Base-by-base conservation (phyloP, 2,113 vertebrate species). In the Perognathus longimembris region DNA sequence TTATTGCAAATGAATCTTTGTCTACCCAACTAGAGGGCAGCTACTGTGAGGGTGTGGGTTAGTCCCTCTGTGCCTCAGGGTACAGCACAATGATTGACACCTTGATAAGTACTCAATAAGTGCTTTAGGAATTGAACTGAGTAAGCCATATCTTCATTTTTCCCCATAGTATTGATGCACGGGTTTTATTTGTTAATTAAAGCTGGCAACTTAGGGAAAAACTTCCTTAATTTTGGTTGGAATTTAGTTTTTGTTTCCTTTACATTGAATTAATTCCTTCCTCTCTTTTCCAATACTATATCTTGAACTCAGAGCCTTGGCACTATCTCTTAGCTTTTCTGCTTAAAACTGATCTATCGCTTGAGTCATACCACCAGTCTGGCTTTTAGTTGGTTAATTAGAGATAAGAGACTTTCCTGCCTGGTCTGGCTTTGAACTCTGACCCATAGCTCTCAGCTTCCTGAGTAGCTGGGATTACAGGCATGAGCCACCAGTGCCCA, bases 151-250 rank as follows among this genome's bases (percentile, higher is more conserved):
- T n/a, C 7, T 88, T 82, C n/a, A 14, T 20, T 15, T 79, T 88
- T 88, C 80, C 45, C 2, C 11, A 26, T 75, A 57, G 81, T 86
- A 20, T 64, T 38, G 50, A n/a, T 79, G 40, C 2, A 1, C 59
- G 64, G 30, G 1, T 75, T 93, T 76, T 88, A 84, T 77, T 86
- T 45, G n/a, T 78, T 85, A 91, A 85, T n/a, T 67, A 78, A 85
- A 63, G 32, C 24, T 38, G 85, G 32, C 5, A 84, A 57, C 70
- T 73, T 73, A 82, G 70, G 50, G 40, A 78, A 30, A 61, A 32
- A 66, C 18, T 40, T n/a, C n/a, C n/a, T 59, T 71, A 69, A 91
- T 92, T 74, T 82, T 42, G 78, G 6, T 67, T 91, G 59, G 50
- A 88, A 67, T 81, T 77, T 73, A 88, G n/a, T 38, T 73, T 21